phyloP scores from a whole-genome alignment of 2,113 vertebrate species.

The Myiozetetes cayanensis region DNA sequence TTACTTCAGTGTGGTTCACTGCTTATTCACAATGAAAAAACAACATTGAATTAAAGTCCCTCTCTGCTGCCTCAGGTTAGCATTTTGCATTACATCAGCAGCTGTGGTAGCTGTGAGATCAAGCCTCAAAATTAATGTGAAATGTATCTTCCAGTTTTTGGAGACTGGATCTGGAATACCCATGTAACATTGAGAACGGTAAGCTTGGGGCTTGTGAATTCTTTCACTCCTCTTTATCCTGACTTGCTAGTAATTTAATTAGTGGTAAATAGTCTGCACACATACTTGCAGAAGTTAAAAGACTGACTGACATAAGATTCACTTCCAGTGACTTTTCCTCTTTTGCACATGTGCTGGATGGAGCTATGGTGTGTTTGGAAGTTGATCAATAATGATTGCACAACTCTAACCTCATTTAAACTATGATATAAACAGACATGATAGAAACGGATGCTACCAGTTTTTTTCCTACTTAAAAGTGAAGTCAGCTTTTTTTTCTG shows the following conservation, averaged over 20 bases:
- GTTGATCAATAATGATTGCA: conserved; percentile 16
- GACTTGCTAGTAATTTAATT: conserved; percentile 35
- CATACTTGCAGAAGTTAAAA: conserved; percentile 6
- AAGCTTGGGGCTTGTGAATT: conserved; percentile 46
- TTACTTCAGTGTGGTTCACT: conserved; percentile 56
- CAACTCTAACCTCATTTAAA: conserved; percentile 42
- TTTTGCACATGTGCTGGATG: conserved; percentile 37
- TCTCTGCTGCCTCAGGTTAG: conserved; percentile 43
- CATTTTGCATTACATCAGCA: conserved; percentile 48
- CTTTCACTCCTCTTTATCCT: conserved; percentile 33
- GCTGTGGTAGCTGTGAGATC: conserved; percentile 37
- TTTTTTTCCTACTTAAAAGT: conserved; percentile 1
- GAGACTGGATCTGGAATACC: conserved; percentile 6
- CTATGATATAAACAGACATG: conserved; percentile 39
- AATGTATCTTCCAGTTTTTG: conserved; percentile 39
- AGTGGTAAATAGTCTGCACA: conserved; percentile 20
- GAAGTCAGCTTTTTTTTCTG: background rate
- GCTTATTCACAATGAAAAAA: conserved; percentile 42
- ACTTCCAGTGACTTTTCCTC: conserved; percentile 15
- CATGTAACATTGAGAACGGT: conserved; percentile 13
- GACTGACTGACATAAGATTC: background rate
- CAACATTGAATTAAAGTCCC: conserved; percentile 5
- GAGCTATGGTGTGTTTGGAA: conserved; percentile 21
- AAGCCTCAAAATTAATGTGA: conserved; percentile 18
- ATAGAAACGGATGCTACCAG: background rate